Percentiles rank a stretch among this genome's conserved stretches.
These are phyloP conservation scores for Nudaria mundana DNA, from an alignment of 2,888 invertebrate genomes.

Conservation along the genomic window DNA sequence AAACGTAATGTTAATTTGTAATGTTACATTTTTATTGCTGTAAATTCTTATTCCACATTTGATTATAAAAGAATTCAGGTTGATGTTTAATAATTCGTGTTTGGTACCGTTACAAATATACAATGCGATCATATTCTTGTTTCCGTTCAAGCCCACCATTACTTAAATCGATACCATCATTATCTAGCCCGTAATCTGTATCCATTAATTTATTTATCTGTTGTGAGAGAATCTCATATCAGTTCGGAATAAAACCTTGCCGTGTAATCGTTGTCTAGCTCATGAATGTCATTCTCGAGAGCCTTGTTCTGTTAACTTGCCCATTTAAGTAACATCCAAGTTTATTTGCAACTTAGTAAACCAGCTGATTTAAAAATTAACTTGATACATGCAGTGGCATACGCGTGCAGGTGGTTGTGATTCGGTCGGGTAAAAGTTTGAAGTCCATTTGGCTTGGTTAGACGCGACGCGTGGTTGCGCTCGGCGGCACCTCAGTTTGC, in stretches of 20 bases:
- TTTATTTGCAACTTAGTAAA: constrained; percentile 67
- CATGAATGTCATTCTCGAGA: constrained; percentile 62
- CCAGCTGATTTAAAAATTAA: constrained; percentile 53
- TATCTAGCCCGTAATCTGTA: constrained; percentile 23
- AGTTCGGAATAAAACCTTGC: constrained; percentile 38
- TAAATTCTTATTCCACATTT: constrained; percentile 37
- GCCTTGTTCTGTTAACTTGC: constrained; percentile 66
- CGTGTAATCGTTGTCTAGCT: constrained; percentile 57
- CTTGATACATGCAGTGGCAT: constrained; percentile 30
- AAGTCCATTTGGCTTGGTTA: constrained; percentile 63
- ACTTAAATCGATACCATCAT: constrained; percentile 22
- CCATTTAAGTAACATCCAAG: constrained; percentile 66
- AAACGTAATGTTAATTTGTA: constrained; percentile 28
- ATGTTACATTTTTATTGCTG: constrained; percentile 36
- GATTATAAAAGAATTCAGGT: constrained; percentile 34
- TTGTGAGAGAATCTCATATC: constrained; percentile 35
- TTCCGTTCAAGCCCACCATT: constrained; percentile 21
- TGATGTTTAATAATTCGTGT: constrained; percentile 31
- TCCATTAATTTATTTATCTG: constrained; percentile 34
- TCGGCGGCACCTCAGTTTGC: constrained; percentile 67
- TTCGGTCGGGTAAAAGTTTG: constrained; percentile 73
- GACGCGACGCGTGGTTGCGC: constrained; percentile 63
- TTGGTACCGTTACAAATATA: constrained; percentile 27
- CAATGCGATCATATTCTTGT: constrained; percentile 22
- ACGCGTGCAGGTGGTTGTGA: constrained; percentile 43